Evolutionary conservation across 2,797 vertebrate genomes (phyloP).

Genomic region (Vespertilio murinus): DNA sequence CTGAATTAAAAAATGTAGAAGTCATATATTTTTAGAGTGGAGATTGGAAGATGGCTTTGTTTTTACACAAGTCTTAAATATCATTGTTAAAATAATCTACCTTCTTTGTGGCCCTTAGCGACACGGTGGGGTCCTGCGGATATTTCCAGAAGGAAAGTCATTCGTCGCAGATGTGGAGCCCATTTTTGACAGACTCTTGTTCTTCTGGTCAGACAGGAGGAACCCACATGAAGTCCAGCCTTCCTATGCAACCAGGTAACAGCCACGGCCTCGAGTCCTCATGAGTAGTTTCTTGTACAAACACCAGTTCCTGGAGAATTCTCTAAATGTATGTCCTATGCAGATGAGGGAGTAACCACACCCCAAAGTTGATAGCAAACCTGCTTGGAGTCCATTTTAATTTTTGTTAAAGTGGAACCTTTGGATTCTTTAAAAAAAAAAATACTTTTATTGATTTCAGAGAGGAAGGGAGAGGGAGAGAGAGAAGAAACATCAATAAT

Average conservation of each 20-base stretch:
- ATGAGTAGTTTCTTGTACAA: background rate
- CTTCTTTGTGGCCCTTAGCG: constrained; percentile 83
- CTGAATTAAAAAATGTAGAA: background rate
- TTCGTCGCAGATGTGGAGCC: constrained; percentile 93
- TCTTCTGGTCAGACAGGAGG: constrained; percentile 97
- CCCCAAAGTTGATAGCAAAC: background rate
- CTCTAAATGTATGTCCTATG: background rate
- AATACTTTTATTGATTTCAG: no score
- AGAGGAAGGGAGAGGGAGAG: no score
- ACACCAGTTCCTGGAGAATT: background rate
- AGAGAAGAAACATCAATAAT: no score
- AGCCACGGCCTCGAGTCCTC: background rate
- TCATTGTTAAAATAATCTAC: constrained; percentile 29
- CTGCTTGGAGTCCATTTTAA: background rate
- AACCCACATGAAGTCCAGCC: constrained; percentile 98
- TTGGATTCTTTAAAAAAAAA: background rate
- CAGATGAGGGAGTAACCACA: background rate
- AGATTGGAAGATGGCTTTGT: background rate
- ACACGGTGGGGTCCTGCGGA: constrained; percentile 93
- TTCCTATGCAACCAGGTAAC: constrained; percentile 91
- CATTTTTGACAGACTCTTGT: constrained; percentile 93
- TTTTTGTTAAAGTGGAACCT: background rate
- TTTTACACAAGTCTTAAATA: background rate
- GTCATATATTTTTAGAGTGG: background rate
- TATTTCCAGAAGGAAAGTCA: constrained; percentile 94